These are phyloP conservation scores for Spodoptera litura DNA, from an alignment of 1,140 invertebrate genomes.

Conservation along the genomic window DNA sequence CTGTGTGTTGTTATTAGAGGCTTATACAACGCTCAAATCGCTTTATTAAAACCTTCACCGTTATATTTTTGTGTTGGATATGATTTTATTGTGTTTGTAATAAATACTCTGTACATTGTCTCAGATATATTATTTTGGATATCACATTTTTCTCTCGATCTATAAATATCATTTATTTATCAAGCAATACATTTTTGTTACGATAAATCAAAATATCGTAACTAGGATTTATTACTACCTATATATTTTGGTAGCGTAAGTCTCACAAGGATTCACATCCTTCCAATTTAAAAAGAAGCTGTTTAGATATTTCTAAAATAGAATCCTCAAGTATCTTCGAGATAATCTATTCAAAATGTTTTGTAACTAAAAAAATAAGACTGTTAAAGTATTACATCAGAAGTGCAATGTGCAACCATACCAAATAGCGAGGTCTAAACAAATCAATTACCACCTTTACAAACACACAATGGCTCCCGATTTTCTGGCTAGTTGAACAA, in stretches of 20 bases:
- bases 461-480: slow-evolving; percentile 78
- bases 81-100: not conserved
- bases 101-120: not conserved
- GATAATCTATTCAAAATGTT: not conserved
- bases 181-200: too few species aligned
- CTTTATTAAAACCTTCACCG: slow-evolving; percentile 39
- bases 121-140: not conserved
- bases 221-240: too few species aligned
- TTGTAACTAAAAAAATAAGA: not conserved
- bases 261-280: not conserved
- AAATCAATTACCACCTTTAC: slow-evolving; percentile 76
- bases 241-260: not conserved
- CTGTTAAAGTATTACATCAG: slow-evolving; percentile 32
- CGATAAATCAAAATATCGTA: too few species aligned
- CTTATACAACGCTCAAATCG: slow-evolving; percentile 53
- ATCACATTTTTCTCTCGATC: too few species aligned
- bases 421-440: slow-evolving; percentile 69
- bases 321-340: not conserved
- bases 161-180: too few species aligned
- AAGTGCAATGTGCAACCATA: slow-evolving; percentile 52
- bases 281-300: not conserved
- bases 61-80: slow-evolving; percentile 22
- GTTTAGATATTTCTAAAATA: not conserved
- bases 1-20: slow-evolving; percentile 58
- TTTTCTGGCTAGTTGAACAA: slow-evolving; percentile 85